Base-by-base conservation (phyloP, 2,888 invertebrate genomes). In the Orchesella flavescens region DNA sequence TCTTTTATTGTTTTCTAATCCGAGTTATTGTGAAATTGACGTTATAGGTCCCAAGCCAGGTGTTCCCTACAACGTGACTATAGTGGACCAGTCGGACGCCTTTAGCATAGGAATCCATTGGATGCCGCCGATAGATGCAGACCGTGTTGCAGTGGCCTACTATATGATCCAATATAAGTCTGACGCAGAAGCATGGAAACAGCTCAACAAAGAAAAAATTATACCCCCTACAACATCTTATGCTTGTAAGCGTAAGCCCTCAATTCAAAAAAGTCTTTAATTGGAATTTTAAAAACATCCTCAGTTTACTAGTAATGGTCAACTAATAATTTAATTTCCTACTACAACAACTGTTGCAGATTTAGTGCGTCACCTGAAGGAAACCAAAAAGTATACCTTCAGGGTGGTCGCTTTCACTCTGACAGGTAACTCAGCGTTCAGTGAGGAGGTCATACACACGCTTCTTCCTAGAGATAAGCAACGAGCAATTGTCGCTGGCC, bases 401-500 rank as follows among this genome's bases (percentile, higher is more conserved):
- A 93, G 96, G 90, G 96, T 97, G 89, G 92, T 95, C 90, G 96
- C 97, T 86, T 95, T 96, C 91, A 95, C 96, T 69, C 93, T 94
- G 89, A 95, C 94, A 89, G 95, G 94, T 90, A 95, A 94, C 55
- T 76, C 84, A 63, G 86, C 96, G 90, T 94, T 94, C 89, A 96
- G 96, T 87, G 96, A 96, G 87, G 94, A 95, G 91, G 94, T 96
- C 89, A 95, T 95, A 91, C 97, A 95, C 91, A 93, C 95, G 55
- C 96, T 97, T 89, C 96, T 96, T 88, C 96, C 96, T 87, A 93
- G 96, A 86, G 96, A 96, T 89, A 96, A 96, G 91, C 96, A 96
- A 92, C 96, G 96, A 93, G 97, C 97, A 88, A 96, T 97, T 91
- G 97, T 96, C 85, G 97, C 98, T 89, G 98, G 97, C 87, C 96